Conservation (phyloP, 2,888 invertebrate species). For the Caenorhabditis drosophilae region DNA sequence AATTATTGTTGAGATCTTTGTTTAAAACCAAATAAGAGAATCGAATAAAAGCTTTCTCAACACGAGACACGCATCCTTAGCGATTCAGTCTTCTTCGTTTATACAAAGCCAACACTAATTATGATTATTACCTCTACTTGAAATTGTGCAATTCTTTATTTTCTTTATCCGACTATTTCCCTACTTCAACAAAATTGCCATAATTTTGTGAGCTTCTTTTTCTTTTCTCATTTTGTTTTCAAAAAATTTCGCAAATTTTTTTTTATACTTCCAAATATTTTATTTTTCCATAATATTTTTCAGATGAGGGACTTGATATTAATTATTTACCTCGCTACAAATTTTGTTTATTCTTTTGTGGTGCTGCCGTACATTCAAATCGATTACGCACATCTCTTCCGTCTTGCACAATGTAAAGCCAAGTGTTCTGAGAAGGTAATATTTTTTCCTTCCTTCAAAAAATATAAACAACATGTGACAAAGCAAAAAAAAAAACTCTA, state of each 20-base stretch:
- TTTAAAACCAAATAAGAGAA: background rate
- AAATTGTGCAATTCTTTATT: constrained; percentile 16
- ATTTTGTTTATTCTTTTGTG: constrained; percentile 43
- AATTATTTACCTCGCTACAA: constrained; percentile 1
- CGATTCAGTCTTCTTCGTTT: constrained; percentile 15
- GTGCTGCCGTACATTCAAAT: constrained; percentile 66
- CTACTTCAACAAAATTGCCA: background rate
- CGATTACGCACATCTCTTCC: constrained; percentile 62
- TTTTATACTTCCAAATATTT: background rate
- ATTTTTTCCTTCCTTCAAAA: background rate
- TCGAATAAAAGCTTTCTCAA: constrained; percentile 10
- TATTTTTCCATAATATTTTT: background rate
- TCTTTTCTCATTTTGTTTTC: constrained; percentile 6
- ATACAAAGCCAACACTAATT: constrained; percentile 37
- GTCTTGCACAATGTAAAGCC: constrained; percentile 64
- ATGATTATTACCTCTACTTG: constrained; percentile 35
- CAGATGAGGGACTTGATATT: background rate
- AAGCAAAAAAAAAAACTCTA: constrained; percentile 2
- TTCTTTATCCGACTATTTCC: constrained; percentile 6
- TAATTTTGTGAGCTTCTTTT: background rate
- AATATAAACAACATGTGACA: background rate
- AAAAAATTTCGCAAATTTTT: background rate
- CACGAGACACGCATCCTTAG: too few relatives aligned
- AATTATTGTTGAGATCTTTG: too few relatives aligned
- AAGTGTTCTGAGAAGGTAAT: constrained; percentile 65